Evolutionary conservation across 2,113 vertebrate genomes (phyloP), one percentile per base, ranked within the genome.

Genomic region (Thamnophis sirtalis): DNA sequence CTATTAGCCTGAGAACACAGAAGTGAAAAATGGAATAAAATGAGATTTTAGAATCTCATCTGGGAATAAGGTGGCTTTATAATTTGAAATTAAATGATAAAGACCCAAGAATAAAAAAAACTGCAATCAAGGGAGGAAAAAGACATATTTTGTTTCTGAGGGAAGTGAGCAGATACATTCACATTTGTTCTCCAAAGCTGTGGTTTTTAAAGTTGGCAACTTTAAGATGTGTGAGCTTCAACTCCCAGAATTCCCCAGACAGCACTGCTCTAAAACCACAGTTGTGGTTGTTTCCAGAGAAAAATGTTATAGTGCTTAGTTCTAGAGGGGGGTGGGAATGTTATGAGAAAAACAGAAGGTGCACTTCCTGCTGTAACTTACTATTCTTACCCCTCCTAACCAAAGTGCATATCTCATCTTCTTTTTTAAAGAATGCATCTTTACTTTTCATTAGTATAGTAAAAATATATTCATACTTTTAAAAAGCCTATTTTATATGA

Each of bases 11-110:
- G 33, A 43, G 33, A 50, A 28, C 9, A 51, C 43, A 26, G 55
- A 21, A 15, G 22, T 86, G 0, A 4, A 7, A 80, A 2, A 0
- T n/a, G 9, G 85, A 56, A 7, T 0, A 1, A 60, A 0, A 0
- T 1, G 5, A 73, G 85, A 53, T 88, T 88, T 53, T 3, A 84
- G 89, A 84, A 21, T 3, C 38, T 22, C 86, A 55, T 17, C 33
- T 87, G 85, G 33, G 50, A 87, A 91, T 43, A 17, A 21, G 73
- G 50, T 80, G 11, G 21, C 17, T 84, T 17, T 86, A 60, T 86
- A 86, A 91, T 91, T 43, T 56, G n/a, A 86, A 60, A 86, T 56
- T 19, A 43, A 48, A 91, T 84, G 21, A 26, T 48, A 60, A 28
- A 56, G 50, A 86, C n/a, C 48, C 11, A 4, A 24, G 48, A 4